A percentile compares a stretch with the other conserved stretches of the same genome.
Conservation (phyloP, 2,797 vertebrate genomes). For the Tenualosa thibaudeaui region DNA sequence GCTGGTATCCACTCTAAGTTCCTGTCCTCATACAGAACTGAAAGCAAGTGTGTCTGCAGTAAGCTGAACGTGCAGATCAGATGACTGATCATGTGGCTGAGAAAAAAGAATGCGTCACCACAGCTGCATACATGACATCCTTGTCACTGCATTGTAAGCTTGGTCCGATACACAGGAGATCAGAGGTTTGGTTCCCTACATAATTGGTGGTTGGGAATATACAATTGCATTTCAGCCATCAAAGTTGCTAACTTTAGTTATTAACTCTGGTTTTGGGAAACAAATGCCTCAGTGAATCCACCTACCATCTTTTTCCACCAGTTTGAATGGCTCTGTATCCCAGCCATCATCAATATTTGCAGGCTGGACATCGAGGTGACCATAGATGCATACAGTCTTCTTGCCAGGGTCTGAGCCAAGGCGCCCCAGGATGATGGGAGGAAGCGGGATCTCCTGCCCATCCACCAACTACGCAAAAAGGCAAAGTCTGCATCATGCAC, state of each 20-base stretch:
- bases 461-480: conserved; percentile 75
- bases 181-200: too few relatives aligned
- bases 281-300: background rate
- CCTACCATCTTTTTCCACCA: conserved; percentile 92
- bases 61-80: background rate
- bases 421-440: conserved; percentile 86
- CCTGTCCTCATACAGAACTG: background rate
- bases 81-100: background rate
- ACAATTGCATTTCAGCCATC: too few relatives aligned
- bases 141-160: background rate
- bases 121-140: background rate
- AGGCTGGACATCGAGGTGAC: conserved; percentile 95
- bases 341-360: conserved; percentile 88
- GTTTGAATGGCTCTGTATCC: conserved; percentile 92
- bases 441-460: conserved; percentile 89
- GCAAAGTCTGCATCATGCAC: background rate
- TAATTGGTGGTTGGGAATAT: too few relatives aligned
- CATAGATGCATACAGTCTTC: conserved; percentile 94
- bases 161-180: background rate
- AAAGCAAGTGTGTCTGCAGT: background rate
- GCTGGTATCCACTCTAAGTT: background rate
- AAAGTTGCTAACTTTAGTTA: too few relatives aligned
- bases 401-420: conserved; percentile 88
- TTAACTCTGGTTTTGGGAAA: too few relatives aligned
- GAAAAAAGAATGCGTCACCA: background rate